Evolutionary conservation across 1,140 invertebrate species (phyloP), one percentile per base, ranked within the genome.

Genomic region (Habropoda laboriosa): DNA sequence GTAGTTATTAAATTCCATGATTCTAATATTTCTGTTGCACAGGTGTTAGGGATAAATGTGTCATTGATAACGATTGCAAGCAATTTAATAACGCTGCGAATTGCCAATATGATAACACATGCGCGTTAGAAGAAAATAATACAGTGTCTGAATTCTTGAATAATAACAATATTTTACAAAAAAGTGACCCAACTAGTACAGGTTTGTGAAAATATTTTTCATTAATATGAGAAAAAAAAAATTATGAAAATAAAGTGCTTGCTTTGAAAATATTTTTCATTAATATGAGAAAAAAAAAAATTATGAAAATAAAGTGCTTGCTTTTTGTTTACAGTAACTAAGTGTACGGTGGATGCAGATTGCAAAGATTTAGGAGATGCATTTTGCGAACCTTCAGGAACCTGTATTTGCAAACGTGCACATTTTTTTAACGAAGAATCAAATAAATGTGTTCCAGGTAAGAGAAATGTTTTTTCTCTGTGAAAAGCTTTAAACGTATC

Each of bases 41-140:
- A 91, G 90, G 57, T 5, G 30, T 83, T 18, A 85, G 80, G 0
- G 83, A 87, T 0, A 71, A 82, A 21, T 90, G 90, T 55, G 30
- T 42, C 10, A 78, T 91, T 51, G 61, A 88, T 38, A 74, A 85
- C 24, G 90, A 91, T 67, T 91, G 90, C 53, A 60, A 38, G 16
- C 21, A 16, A 24, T 89, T 88, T 27, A 32, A 49, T 8, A 53
- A 63, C 4, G 66, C 42, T 12, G 71, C 86, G 0, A 61, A 49
- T 4, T 90, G 89, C 27, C 18, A 74, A 4, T 30, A 49, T 27
- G 12, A 73, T 7, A 38, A 66, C 27, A n/a, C 4, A 5, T 80
- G 81, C n/a, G 51, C 30, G 42, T 0, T 73, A 3, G 1, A 7
- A 27, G 4, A 7, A 49, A 2, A 5, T 32, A 6, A 32, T 7